A percentile compares a stretch with the other conserved stretches of the same genome.
Evolutionary conservation across 2,797 vertebrate genomes (phyloP).

Genomic region (Steatocranus sp.): DNA sequence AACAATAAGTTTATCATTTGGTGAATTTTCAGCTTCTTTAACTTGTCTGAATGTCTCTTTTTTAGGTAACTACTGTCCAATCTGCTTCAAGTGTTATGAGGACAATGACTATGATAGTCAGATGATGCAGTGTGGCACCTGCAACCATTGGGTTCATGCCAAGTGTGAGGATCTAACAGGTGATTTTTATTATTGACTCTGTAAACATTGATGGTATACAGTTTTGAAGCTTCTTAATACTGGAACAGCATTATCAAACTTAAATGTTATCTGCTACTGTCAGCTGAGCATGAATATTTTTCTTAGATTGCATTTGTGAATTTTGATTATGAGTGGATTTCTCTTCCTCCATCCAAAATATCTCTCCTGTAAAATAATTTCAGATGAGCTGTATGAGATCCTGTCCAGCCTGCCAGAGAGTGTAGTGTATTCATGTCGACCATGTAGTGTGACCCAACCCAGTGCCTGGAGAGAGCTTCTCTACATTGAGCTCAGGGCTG

Average conservation of each 20-base stretch:
- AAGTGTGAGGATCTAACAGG: constrained; percentile 92
- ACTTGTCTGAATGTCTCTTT: neutral
- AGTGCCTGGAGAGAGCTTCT: constrained; percentile 86
- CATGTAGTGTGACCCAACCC: constrained; percentile 79
- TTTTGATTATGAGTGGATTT: neutral
- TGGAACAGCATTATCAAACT: neutral
- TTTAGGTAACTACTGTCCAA: constrained; percentile 90
- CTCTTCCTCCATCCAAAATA: neutral
- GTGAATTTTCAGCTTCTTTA: neutral
- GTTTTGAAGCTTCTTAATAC: neutral
- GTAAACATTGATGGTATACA: neutral
- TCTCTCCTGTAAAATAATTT: neutral
- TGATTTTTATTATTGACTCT: constrained; percentile 28
- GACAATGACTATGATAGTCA: constrained; percentile 93
- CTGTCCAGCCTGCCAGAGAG: constrained; percentile 88
- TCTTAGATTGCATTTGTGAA: neutral
- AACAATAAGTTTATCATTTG: neutral
- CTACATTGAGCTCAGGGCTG: constrained; percentile 80
- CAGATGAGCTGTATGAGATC: constrained; percentile 92
- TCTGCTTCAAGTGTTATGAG: constrained; percentile 93
- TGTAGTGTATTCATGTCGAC: constrained; percentile 87
- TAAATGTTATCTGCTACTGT: neutral
- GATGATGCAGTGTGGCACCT: constrained; percentile 92
- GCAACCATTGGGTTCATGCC: constrained; percentile 92
- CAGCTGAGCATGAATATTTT: neutral